Conservation (phyloP, 2,888 invertebrate species). For the Acrocyrtus sp. region DNA sequence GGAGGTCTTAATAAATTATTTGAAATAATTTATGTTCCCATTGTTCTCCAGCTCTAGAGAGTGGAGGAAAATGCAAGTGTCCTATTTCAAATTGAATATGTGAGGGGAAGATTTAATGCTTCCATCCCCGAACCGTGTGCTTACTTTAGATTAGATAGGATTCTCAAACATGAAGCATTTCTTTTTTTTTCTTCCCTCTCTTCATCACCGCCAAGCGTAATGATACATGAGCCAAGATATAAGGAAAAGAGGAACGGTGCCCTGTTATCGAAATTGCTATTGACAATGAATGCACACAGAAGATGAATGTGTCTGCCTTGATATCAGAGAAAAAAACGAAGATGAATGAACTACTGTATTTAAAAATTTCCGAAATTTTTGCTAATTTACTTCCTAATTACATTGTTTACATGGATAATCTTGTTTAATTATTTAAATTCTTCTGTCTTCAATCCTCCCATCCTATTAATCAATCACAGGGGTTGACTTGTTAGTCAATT, state of each 20-base stretch:
- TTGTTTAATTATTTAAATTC: neutral
- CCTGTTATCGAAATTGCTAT: neutral
- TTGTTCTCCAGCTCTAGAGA: conserved; percentile 51
- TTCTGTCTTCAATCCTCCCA: neutral
- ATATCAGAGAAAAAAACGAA: too few species aligned
- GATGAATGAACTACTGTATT: neutral
- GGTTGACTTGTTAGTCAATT: too few species aligned
- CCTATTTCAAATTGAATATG: conserved; percentile 46
- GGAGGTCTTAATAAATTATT: conserved; percentile 56
- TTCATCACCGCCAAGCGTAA: conserved; percentile 28
- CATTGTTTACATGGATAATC: neutral
- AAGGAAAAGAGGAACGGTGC: neutral
- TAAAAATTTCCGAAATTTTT: neutral
- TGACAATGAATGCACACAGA: neutral
- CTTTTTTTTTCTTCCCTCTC: conserved; percentile 4
- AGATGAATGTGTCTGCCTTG: neutral
- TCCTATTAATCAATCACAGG: neutral
- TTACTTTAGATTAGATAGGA: conserved; percentile 39
- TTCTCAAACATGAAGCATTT: neutral
- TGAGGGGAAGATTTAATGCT: conserved; percentile 22
- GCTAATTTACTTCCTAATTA: neutral
- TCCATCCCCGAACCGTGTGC: conserved; percentile 25
- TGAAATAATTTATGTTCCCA: conserved; percentile 56
- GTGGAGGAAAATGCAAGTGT: conserved; percentile 9
- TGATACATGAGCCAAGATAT: neutral